Percentiles rank a stretch among this genome's conserved stretches.
Evolutionary conservation across 2,113 vertebrate genomes (phyloP).

Genomic region (Heterotilapia buettikoferi): DNA sequence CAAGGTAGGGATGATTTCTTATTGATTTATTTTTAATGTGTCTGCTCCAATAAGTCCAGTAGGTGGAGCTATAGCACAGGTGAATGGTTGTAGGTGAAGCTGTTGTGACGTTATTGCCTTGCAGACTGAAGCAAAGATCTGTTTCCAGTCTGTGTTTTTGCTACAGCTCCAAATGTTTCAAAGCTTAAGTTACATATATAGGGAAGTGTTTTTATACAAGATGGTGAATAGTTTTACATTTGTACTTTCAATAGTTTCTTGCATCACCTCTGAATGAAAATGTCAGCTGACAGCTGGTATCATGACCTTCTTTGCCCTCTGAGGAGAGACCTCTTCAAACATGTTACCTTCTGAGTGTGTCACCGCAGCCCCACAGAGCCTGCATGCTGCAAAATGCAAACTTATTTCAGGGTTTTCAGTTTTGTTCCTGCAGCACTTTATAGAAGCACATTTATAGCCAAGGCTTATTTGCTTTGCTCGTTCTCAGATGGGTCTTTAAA

Average conservation of each 20-base stretch:
- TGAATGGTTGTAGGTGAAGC: not conserved
- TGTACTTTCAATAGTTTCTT: not conserved
- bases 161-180: accelerated
- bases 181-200: not conserved
- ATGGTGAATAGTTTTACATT: not conserved
- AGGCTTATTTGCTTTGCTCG: not conserved
- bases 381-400: not conserved
- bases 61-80: not conserved
- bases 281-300: slow-evolving; percentile 44
- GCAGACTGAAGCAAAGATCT: not conserved
- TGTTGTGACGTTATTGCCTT: not conserved
- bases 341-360: slow-evolving; percentile 3
- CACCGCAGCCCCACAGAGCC: accelerated
- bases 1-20: slow-evolving; percentile 74
- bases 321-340: slow-evolving; percentile 33
- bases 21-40: not conserved
- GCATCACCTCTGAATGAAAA: slow-evolving; percentile 15
- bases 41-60: not conserved
- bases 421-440: not conserved
- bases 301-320: slow-evolving; percentile 17
- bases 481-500: not conserved
- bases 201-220: not conserved
- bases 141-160: not conserved
- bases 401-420: not conserved
- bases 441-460: not conserved